Evolutionary conservation across 2,888 invertebrate genomes (phyloP), one percentile per base, ranked within the genome.

Genomic region (Netelia melanura): DNA sequence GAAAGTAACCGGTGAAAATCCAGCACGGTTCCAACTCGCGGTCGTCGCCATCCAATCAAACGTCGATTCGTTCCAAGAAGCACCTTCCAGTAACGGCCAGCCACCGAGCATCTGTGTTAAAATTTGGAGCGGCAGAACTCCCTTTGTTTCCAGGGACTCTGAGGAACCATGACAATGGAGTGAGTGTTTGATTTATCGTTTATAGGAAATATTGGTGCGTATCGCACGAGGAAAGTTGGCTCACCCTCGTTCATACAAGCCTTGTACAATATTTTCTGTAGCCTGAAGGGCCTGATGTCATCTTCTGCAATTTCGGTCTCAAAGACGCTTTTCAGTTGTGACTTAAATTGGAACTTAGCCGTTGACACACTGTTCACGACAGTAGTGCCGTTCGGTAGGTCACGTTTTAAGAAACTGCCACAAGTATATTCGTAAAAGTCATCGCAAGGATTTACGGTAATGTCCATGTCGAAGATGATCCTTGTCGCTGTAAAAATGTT

Each of bases 231-330:
- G 17, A 23, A 38, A 58, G 3, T 38, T 30, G 10, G 95, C 96
- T 96, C 94, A 98, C 97, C 96, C 94, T 96, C 96, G 92, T 98
- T 98, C 96, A 98, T 97, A 94, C 98, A 98, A 70, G 98, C 96
- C 90, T 96, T 95, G 94, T 98, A 98, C 84, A 98, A 94, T n/a
- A 96, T 96, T 93, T 98, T 98, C n/a, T 97, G 97, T 81, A 98
- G 95, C 74, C 94, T 95, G 92, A 97, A 97, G 0, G 97, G 96
- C 87, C 95, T 95, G 0, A 96, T 96, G 87, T 97, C 97, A n/a
- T 95, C 94, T 0, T 87, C 80, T 14, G 23, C 9, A n/a, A 11
- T 38, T 0, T 96, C 95, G 88, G 96, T 96, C 87, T 96, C 96
- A 48, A 97, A 94, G 89, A 96, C 94, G 0, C 95, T 94, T 48